Evolutionary conservation across 2,113 vertebrate genomes (phyloP).

Genomic region (Anoura caudifer): DNA sequence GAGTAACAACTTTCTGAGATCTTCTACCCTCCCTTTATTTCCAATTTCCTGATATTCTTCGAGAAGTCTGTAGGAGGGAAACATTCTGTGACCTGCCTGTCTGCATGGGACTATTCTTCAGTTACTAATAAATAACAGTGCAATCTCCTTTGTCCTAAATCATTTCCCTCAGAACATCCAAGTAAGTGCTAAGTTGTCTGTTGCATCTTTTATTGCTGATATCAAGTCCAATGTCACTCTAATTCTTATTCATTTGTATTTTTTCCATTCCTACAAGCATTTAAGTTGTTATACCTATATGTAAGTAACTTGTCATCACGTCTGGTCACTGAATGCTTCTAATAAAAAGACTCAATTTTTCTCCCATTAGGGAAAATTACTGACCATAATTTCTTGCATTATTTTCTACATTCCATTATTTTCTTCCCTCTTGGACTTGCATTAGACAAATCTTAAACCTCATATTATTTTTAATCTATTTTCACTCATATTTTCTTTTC

Average conservation of each 20-base stretch:
- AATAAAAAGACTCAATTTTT: neutral
- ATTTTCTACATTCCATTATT: neutral
- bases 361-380: neutral
- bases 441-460: neutral
- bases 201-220: neutral
- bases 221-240: neutral
- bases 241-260: neutral
- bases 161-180: neutral
- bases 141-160: neutral
- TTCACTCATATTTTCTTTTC: neutral
- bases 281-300: neutral
- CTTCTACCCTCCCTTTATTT: neutral
- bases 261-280: neutral
- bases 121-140: neutral
- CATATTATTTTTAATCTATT: neutral
- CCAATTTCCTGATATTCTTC: neutral
- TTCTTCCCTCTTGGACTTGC: neutral
- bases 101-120: neutral
- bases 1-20: neutral
- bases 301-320: neutral
- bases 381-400: neutral
- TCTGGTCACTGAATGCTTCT: neutral
- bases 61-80: neutral
- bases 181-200: neutral
- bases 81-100: neutral